Conservation (phyloP, 1,140 invertebrate species). For the Habropoda laboriosa region DNA sequence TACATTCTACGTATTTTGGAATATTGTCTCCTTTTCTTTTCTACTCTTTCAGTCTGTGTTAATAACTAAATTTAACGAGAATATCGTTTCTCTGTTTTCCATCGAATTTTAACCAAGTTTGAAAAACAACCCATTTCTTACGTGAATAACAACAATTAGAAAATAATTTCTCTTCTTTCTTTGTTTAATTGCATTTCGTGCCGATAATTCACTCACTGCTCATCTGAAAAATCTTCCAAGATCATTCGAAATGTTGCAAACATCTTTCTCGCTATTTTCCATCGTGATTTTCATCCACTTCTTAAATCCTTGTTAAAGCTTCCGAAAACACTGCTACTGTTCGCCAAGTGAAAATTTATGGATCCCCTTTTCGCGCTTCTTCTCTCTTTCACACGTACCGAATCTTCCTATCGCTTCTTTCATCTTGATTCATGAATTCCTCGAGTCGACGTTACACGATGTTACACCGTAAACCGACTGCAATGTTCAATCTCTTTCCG, state of each 20-base stretch:
- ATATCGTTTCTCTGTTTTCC: neutral
- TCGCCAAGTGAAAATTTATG: neutral
- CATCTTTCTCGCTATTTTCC: neutral
- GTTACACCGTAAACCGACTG: neutral
- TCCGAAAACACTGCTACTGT: neutral
- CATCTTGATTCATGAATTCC: neutral
- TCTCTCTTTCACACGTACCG: neutral
- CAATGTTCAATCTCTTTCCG: neutral
- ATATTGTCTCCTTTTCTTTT: neutral
- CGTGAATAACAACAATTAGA: neutral
- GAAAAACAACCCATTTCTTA: neutral
- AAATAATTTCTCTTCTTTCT: constrained; percentile 5
- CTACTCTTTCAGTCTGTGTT: neutral
- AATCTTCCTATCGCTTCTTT: neutral
- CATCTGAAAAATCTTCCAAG: neutral
- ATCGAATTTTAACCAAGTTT: constrained; percentile 6
- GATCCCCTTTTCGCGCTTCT: too few relatives aligned
- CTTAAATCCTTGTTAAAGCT: too few relatives aligned
- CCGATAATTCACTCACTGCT: neutral
- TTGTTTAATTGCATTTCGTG: neutral
- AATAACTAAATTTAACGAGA: neutral
- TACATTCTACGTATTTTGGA: neutral
- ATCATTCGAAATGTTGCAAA: neutral
- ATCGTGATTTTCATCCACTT: neutral
- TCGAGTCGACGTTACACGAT: too few relatives aligned